These are phyloP conservation scores for Oasisia sp. DNA, from an alignment of 2,888 invertebrate species.

Conservation along the genomic window DNA sequence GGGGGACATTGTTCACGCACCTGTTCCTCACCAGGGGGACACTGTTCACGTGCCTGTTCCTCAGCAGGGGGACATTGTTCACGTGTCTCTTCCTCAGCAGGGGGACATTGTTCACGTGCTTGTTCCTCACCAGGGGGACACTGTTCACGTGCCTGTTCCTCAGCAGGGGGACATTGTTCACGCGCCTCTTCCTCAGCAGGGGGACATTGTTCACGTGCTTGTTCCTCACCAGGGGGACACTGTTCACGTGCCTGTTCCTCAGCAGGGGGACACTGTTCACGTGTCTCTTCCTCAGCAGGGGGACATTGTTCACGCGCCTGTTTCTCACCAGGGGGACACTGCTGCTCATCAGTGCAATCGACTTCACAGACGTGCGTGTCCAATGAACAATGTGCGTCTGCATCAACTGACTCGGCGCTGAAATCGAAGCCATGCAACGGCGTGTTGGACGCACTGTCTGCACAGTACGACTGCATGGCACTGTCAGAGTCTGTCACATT, in stretches of 20 bases:
- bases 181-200: background rate
- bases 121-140: too few species aligned
- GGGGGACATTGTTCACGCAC: too few species aligned
- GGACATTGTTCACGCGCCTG: background rate
- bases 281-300: too few species aligned
- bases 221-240: too few species aligned
- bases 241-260: too few species aligned
- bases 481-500: background rate
- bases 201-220: background rate
- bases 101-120: too few species aligned
- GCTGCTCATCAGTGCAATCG: background rate
- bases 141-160: too few species aligned
- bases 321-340: background rate
- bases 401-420: background rate
- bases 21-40: too few species aligned
- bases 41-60: too few species aligned
- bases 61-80: too few species aligned
- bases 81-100: too few species aligned
- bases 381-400: background rate
- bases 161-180: background rate
- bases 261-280: too few species aligned
- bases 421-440: background rate
- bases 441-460: background rate
- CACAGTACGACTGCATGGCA: conserved; percentile 6
- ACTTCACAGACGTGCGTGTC: background rate